Conservation (phyloP, 2,113 vertebrate genomes). For the Gadus macrocephalus region DNA sequence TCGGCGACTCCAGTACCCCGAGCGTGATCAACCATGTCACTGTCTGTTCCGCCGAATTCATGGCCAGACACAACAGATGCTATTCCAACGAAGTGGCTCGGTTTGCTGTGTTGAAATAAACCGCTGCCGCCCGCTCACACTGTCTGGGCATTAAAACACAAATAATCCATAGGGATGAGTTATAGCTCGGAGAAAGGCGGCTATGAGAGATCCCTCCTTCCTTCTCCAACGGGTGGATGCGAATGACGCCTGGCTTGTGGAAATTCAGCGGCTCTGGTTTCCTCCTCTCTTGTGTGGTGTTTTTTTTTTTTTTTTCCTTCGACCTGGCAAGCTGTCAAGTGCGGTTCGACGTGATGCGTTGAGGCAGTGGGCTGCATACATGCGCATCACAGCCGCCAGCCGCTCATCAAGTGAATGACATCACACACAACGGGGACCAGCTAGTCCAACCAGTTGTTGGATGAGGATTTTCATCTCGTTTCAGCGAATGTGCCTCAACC, state of each 20-base stretch:
- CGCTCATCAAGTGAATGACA: conserved; percentile 78
- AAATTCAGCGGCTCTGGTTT: conserved; percentile 70
- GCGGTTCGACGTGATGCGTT: conserved; percentile 67
- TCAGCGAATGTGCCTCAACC: conserved; percentile 32
- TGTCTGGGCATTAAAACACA: conserved; percentile 50
- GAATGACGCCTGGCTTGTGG: conserved; percentile 73
- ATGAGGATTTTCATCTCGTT: conserved; percentile 13
- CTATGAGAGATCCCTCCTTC: conserved; percentile 42
- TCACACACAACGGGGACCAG: conserved; percentile 69
- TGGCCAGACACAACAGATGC: conserved; percentile 65
- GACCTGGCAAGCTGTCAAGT: conserved; percentile 78
- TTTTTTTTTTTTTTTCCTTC: conserved; percentile 28
- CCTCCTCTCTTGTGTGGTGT: conserved; percentile 50
- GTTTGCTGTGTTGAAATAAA: conserved; percentile 30
- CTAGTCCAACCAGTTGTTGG: conserved; percentile 52
- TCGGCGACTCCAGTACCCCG: conserved; percentile 93
- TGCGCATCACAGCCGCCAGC: conserved; percentile 75
- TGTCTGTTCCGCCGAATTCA: conserved; percentile 96
- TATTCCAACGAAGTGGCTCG: conserved; percentile 44
- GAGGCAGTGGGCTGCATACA: conserved; percentile 55
- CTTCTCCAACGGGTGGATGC: conserved; percentile 60
- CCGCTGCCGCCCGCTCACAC: conserved; percentile 41
- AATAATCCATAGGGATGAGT: conserved; percentile 46
- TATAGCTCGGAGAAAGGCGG: conserved; percentile 50
- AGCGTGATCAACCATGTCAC: conserved; percentile 95